Evolutionary conservation across 2,113 vertebrate genomes (phyloP).

Genomic region (Malurus alboscapulatus): DNA sequence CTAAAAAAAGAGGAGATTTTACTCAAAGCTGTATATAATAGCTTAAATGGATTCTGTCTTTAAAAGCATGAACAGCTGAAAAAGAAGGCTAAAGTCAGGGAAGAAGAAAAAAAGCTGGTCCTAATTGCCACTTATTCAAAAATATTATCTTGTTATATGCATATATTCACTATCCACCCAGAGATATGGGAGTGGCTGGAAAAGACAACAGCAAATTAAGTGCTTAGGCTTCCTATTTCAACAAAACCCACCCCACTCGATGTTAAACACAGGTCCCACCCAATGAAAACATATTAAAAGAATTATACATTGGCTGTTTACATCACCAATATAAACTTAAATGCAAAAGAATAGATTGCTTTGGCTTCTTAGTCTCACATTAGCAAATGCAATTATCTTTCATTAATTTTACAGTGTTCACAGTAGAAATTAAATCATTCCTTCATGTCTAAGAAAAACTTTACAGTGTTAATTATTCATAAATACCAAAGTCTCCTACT

Average conservation of each 20-base stretch:
- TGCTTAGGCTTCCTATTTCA: constrained; percentile 17
- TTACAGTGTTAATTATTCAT: constrained; percentile 62
- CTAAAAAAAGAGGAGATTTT: constrained; percentile 51
- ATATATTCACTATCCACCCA: neutral
- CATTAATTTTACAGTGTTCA: constrained; percentile 65
- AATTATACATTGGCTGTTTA: constrained; percentile 11
- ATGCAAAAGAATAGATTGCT: constrained; percentile 9
- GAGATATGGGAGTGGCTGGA: neutral
- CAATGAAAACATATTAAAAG: neutral
- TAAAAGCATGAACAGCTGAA: constrained; percentile 52
- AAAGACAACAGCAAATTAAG: neutral
- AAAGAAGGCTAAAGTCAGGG: constrained; percentile 1
- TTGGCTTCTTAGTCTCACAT: constrained; percentile 36
- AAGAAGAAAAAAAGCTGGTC: neutral
- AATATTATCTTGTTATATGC: neutral
- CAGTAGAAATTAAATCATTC: constrained; percentile 65
- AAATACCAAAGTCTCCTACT: constrained; percentile 51
- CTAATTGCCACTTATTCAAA: constrained; percentile 42
- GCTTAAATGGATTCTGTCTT: constrained; percentile 46
- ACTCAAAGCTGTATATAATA: constrained; percentile 42
- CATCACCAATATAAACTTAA: constrained; percentile 10
- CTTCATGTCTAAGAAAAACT: constrained; percentile 45
- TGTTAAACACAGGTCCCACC: neutral
- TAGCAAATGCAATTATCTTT: constrained; percentile 57
- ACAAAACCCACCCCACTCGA: neutral